Evolutionary conservation across 2,113 vertebrate genomes (phyloP).

Genomic region (Accipiter cooperii): DNA sequence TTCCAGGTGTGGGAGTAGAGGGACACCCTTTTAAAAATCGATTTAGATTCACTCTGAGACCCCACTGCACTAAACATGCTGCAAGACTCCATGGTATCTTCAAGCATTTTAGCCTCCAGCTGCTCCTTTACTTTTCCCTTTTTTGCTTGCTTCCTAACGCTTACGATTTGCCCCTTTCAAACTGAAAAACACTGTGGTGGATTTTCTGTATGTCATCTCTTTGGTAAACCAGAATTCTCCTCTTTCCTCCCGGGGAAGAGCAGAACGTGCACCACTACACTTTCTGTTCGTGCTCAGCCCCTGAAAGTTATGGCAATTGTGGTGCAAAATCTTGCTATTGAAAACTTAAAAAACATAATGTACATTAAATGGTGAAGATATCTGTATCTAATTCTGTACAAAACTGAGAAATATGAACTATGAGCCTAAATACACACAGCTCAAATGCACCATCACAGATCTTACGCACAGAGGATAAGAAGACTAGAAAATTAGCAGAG

Average conservation of each 20-base stretch:
- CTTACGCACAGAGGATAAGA: not conserved
- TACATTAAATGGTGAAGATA: not conserved
- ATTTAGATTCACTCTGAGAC: not conserved
- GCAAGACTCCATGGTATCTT: not conserved
- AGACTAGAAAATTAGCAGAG: not conserved
- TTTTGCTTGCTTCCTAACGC: not conserved
- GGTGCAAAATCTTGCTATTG: not conserved
- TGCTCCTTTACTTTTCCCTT: not conserved
- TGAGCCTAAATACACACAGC: not conserved
- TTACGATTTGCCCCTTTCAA: not conserved
- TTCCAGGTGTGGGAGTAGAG: not conserved
- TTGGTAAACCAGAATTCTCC: not conserved
- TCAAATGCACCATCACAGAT: not conserved
- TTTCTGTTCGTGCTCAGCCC: not conserved
- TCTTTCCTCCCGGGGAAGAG: not conserved
- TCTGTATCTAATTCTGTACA: not conserved
- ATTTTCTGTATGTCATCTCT: not conserved
- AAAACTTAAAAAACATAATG: not conserved
- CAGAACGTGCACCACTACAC: not conserved
- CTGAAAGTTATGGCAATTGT: not conserved
- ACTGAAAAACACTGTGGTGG: not conserved
- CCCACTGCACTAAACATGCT: not conserved
- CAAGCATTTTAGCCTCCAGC: not conserved
- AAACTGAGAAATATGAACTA: not conserved
- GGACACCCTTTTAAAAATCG: rapidly evolving